A percentile compares a stretch with the other conserved stretches of the same genome.
These are phyloP conservation scores for Hirtodrosophila duncani DNA, from an alignment of 2,888 invertebrate species.

Conservation along the genomic window DNA sequence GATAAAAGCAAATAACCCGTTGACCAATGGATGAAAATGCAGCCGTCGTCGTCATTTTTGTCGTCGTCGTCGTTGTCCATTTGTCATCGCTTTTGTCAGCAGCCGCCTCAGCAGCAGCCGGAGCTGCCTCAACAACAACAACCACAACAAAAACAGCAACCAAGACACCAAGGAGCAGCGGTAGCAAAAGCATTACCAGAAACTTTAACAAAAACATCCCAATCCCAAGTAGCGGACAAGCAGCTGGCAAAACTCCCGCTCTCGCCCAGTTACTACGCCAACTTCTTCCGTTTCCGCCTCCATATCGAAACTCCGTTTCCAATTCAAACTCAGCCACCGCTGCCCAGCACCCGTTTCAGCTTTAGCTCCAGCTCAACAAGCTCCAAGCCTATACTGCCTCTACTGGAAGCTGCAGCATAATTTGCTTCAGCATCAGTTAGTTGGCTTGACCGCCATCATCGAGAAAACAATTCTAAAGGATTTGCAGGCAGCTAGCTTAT, in stretches of 20 bases:
- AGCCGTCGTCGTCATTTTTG: conserved; percentile 68
- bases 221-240: no score
- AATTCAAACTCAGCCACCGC: no score
- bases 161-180: conserved; percentile 1
- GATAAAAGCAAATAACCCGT: conserved; percentile 56
- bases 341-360: no score
- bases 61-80: conserved; percentile 71
- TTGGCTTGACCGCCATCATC: conserved; percentile 17
- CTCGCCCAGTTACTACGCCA: no score
- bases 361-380: no score
- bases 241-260: conserved; percentile 3
- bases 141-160: conserved; percentile 10
- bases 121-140: conserved; percentile 19
- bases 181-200: conserved; percentile 17
- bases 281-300: no score
- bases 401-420: conserved; percentile 48
- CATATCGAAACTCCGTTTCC: no score
- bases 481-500: conserved; percentile 9
- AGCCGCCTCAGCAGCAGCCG: conserved; percentile 30
- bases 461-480: conserved; percentile 25
- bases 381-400: conserved; percentile 22
- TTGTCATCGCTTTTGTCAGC: conserved; percentile 68
- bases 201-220: neutral
- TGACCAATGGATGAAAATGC: conserved; percentile 76
- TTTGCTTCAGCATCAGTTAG: conserved; percentile 35